These are phyloP conservation scores for Volucella inanis DNA, from an alignment of 2,888 invertebrate genomes.

Conservation along the genomic window DNA sequence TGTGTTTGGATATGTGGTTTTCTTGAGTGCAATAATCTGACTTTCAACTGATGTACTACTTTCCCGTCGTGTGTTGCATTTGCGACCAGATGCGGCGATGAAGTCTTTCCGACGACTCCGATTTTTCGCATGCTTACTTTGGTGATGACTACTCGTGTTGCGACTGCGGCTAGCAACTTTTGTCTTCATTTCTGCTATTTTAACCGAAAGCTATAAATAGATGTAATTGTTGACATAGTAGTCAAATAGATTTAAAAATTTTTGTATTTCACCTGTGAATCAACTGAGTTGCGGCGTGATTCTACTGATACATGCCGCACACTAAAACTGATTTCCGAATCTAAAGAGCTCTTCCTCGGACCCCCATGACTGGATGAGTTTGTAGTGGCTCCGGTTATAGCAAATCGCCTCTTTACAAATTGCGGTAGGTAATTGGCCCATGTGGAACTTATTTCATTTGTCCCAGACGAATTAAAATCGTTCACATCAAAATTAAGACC, in stretches of 20 bases:
- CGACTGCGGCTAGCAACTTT: conserved; percentile 86
- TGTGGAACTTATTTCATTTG: conserved; percentile 93
- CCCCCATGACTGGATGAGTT: conserved; percentile 85
- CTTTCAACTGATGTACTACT: conserved; percentile 93
- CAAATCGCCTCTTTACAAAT: conserved; percentile 92
- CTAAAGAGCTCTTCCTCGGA: conserved; percentile 86
- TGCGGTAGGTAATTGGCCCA: conserved; percentile 96
- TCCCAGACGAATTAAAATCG: conserved; percentile 88
- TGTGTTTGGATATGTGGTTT: conserved; percentile 81
- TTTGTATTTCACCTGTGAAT: conserved; percentile 87
- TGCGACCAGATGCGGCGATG: conserved; percentile 79
- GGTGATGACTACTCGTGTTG: conserved; percentile 77
- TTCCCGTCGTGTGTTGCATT: conserved; percentile 83
- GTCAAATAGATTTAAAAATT: background rate
- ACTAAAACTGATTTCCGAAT: conserved; percentile 90
- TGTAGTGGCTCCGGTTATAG: conserved; percentile 86
- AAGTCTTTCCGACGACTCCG: conserved; percentile 80
- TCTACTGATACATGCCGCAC: conserved; percentile 93
- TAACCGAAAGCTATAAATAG: conserved; percentile 85
- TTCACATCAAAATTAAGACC: conserved; percentile 88
- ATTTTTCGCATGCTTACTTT: conserved; percentile 79
- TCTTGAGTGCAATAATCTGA: conserved; percentile 85
- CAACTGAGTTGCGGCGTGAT: conserved; percentile 93
- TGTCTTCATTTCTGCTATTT: conserved; percentile 92
- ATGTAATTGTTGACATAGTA: background rate